Evolutionary conservation across 2,113 vertebrate species (phyloP).

Genomic region (Albula glossodonta): DNA sequence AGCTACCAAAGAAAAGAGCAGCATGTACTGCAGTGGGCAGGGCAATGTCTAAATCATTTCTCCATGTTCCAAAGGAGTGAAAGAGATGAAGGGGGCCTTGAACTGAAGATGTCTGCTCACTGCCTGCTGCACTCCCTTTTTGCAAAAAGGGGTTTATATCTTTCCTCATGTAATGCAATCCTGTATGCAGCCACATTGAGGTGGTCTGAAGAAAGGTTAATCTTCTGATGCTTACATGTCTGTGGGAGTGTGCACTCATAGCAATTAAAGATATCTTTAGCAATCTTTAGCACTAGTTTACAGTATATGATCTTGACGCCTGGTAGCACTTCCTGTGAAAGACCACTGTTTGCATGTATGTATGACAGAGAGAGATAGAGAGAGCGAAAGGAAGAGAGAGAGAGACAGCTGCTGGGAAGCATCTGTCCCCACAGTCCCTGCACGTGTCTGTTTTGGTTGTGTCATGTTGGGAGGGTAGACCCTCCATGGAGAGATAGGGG

Average conservation of each 20-base stretch:
- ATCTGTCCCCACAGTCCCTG: slow-evolving; percentile 5
- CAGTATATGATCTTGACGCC: neutral
- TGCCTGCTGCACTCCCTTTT: too few species aligned
- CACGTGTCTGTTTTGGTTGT: neutral
- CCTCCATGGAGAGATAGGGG: slow-evolving; percentile 5
- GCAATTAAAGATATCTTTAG: neutral
- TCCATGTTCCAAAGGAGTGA: too few species aligned
- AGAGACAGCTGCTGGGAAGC: neutral
- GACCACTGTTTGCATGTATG: too few species aligned
- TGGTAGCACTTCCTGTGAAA: neutral
- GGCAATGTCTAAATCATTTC: too few species aligned
- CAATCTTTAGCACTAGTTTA: too few species aligned
- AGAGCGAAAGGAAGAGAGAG: neutral
- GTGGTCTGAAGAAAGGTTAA: neutral
- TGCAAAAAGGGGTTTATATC: too few species aligned
- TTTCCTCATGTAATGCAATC: too few species aligned
- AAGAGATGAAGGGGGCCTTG: too few species aligned
- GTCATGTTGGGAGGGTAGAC: neutral
- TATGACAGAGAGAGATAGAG: neutral
- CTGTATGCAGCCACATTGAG: neutral
- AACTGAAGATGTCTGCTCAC: too few species aligned
- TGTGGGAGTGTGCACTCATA: neutral
- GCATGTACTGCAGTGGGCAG: too few species aligned
- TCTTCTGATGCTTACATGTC: neutral
- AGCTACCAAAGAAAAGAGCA: too few species aligned